Base-by-base conservation (phyloP, 2,888 invertebrate species). In the Aplocera efformata region DNA sequence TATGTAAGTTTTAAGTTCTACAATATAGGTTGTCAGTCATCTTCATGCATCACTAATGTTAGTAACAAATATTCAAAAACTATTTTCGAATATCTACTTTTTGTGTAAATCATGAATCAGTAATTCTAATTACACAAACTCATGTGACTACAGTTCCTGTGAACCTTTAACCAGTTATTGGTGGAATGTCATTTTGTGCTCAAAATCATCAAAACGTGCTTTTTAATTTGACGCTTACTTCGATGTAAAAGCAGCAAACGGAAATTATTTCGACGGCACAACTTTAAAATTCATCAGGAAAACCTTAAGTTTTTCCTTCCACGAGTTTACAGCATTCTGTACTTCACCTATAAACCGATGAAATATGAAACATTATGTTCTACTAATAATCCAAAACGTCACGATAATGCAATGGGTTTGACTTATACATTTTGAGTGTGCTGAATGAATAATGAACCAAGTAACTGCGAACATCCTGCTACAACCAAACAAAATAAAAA, bases 231-330 rank as follows among this genome's bases (percentile, higher is more conserved):
- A 45, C 39, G 48, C 56, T 53, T 51, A 51, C 50, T 37, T 50
- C 26, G 42, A 41, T 39, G 24, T 29, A 33, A 29, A 42, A 42
- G 44, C 48, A 35, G 36, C 41, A 17, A 17, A 17, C 3, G 13
- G 13, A 24, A 33, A 33, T 39, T 48, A 48, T 53, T 48, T 41
- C 41, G 41, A 46, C 47, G 46, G 26, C 32, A 49, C 48, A 47
- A 50, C 48, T 60, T 76, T 73, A 50, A 75, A 56, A 53, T 67
- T 75, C 62, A 76, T 61, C 52, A 76, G 61, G 60, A 73, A 50
- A 48, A 76, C 63, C 53, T 64, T 76, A 59, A 75, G 61, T 62
- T 68, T 78, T 67, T 64, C 64, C 69, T 75, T 79, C 59, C 59
- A 38, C 34, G 35, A 39, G 25, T 44, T 39, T 39, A 44, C 44